Percentiles rank a stretch among this genome's conserved stretches.
Conservation (phyloP, 2,113 vertebrate species). For the Brachirus orientalis region DNA sequence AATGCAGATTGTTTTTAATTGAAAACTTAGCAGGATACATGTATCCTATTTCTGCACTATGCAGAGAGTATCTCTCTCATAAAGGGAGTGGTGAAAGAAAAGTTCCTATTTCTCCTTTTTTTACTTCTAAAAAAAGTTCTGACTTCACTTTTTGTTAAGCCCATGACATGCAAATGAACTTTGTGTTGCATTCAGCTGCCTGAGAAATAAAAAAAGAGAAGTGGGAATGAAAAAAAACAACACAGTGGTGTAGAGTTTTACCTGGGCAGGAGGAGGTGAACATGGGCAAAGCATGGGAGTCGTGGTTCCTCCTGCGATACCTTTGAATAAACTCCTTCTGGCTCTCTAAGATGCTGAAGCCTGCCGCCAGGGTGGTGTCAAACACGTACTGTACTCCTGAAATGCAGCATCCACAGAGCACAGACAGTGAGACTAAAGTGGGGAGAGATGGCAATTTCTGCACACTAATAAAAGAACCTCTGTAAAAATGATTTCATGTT, state of each 20-base stretch:
- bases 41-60: not conserved
- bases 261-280: constrained; percentile 97
- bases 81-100: constrained; percentile 65
- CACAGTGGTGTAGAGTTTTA: constrained; percentile 59
- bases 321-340: constrained; percentile 93
- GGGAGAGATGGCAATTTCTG: not conserved
- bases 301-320: constrained; percentile 86
- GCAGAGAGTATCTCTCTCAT: not conserved
- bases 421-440: not conserved
- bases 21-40: no score
- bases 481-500: not conserved
- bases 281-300: constrained; percentile 90
- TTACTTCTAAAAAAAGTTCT: constrained; percentile 6
- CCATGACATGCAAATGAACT: not conserved
- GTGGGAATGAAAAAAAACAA: not conserved
- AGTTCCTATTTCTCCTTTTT: constrained; percentile 74
- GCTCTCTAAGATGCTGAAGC: constrained; percentile 95
- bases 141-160: not conserved
- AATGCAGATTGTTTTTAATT: no score
- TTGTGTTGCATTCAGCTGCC: not conserved
- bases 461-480: not conserved
- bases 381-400: constrained; percentile 93
- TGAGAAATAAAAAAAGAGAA: not conserved
- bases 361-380: constrained; percentile 89
- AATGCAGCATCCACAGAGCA: not conserved